A percentile compares a stretch with the other conserved stretches of the same genome.
phyloP scores from a whole-genome alignment of 2,797 vertebrate species.

The Dryobates pubescens region DNA sequence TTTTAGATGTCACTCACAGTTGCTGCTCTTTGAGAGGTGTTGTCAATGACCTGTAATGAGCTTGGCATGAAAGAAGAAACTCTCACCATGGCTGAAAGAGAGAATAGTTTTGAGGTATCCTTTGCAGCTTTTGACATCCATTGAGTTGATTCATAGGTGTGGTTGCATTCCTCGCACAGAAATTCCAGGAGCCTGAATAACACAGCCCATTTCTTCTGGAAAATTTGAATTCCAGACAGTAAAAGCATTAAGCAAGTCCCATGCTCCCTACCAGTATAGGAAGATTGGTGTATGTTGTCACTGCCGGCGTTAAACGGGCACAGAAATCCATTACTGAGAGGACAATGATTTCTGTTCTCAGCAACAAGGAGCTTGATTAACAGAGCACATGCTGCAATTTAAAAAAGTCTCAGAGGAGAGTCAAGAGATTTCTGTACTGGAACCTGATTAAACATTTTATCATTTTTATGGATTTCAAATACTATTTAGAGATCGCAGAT shows the following conservation, averaged over 20 bases:
- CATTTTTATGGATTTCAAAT: slow-evolving; percentile 51
- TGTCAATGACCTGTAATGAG: background rate
- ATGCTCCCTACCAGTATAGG: background rate
- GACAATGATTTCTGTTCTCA: background rate
- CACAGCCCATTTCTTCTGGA: background rate
- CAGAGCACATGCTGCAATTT: slow-evolving; percentile 8
- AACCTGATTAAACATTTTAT: slow-evolving; percentile 51
- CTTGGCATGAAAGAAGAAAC: background rate
- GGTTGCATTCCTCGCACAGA: background rate
- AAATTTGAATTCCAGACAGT: background rate
- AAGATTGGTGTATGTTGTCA: background rate
- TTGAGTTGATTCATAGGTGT: background rate
- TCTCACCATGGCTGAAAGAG: background rate
- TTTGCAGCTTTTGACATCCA: background rate
- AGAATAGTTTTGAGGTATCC: background rate
- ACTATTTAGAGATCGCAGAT: background rate
- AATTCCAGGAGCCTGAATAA: background rate
- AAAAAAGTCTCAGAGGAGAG: background rate
- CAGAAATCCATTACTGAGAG: slow-evolving; percentile 15
- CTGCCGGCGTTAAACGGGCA: background rate
- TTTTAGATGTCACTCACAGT: background rate
- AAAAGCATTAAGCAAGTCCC: background rate
- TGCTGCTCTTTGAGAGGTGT: background rate
- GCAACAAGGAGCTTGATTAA: slow-evolving; percentile 25
- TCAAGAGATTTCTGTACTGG: slow-evolving; percentile 18